Base-by-base conservation (phyloP, 2,113 vertebrate genomes). In the Tyto alba region DNA sequence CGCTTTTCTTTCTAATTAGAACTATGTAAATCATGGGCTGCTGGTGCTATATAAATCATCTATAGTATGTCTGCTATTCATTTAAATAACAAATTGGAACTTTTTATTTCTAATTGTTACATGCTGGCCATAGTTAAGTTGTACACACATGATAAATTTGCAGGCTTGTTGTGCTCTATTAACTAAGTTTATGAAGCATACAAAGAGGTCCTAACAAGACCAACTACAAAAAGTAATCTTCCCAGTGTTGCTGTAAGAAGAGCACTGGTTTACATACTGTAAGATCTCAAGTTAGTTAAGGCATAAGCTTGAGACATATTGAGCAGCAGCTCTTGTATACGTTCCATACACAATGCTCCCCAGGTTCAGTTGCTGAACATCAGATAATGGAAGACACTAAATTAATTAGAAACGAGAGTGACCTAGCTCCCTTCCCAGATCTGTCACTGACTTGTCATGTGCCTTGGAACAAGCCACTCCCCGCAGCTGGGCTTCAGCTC, bases 11-110 rank as follows among this genome's bases (percentile, higher is more conserved):
- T 90, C 79, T 93, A 82, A 95, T 73, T 91, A 78, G 78, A 96
- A 75, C 63, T 63, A 87, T 81, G 87, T 48, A 96, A 93, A 94
- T 87, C 81, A 81, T 32, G 91, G 92, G 59, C 84, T 84, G 73
- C 22, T 10, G 10, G 79, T 86, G 90, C 83, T 94, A 88, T 72
- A 85, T 76, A 95, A 92, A 91, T 93, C 34, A 85, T 88, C 62
- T 75, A 40, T 56, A 92, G n/a, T 62, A 73, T 60, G 36, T 60
- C 86, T 93, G 74, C 56, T 89, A 41, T 72, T 86, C 71, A 81
- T 95, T 91, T 93, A 88, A 85, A 88, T 50, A 95, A 95, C 41
- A 86, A 92, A 88, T 52, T 74, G n/a, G 40, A 74, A 79, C 43
- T 57, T 86, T 84, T 89, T 91, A 36, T 83, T 85, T 79, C 40